Percentiles rank a stretch among this genome's conserved stretches.
phyloP scores from a whole-genome alignment of 1,140 invertebrate genomes.

The Drosophila ananassae region DNA sequence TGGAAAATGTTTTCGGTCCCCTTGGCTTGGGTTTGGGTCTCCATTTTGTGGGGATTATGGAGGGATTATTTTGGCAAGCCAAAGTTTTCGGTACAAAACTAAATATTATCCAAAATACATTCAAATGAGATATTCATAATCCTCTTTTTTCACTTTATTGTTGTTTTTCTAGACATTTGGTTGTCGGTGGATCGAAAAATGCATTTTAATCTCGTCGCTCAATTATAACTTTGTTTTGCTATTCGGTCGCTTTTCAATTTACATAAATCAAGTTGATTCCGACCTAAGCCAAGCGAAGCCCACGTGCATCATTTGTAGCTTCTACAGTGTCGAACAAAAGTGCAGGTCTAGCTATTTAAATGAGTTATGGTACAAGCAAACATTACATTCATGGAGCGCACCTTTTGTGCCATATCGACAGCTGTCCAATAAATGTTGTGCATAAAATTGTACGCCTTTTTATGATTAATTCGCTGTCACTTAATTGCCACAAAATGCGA shows the following conservation, averaged over 20 bases:
- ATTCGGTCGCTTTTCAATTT: slow-evolving; percentile 39
- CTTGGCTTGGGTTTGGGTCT: neutral
- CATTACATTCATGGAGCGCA: slow-evolving; percentile 2
- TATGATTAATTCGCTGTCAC: slow-evolving; percentile 51
- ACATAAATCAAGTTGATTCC: slow-evolving; percentile 50
- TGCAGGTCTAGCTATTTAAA: neutral
- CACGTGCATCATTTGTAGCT: slow-evolving; percentile 28
- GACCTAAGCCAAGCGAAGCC: slow-evolving; percentile 21
- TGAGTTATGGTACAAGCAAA: no score
- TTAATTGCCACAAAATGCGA: slow-evolving; percentile 54
- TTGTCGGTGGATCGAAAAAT: slow-evolving; percentile 21
- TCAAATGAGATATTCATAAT: slow-evolving; percentile 17
- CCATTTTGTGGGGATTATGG: slow-evolving; percentile 18
- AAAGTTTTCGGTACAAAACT: neutral
- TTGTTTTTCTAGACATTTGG: neutral
- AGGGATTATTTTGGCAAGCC: slow-evolving; percentile 8
- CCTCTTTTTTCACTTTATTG: neutral
- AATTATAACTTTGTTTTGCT: slow-evolving; percentile 45
- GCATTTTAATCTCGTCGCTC: slow-evolving; percentile 41
- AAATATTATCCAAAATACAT: neutral
- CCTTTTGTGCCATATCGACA: slow-evolving; percentile 15
- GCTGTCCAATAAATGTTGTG: slow-evolving; percentile 30
- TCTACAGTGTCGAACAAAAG: slow-evolving; percentile 6
- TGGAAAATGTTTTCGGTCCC: slow-evolving; percentile 28
- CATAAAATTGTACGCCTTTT: slow-evolving; percentile 38